Conservation (phyloP, 2,113 vertebrate genomes). For the Struthio camelus region DNA sequence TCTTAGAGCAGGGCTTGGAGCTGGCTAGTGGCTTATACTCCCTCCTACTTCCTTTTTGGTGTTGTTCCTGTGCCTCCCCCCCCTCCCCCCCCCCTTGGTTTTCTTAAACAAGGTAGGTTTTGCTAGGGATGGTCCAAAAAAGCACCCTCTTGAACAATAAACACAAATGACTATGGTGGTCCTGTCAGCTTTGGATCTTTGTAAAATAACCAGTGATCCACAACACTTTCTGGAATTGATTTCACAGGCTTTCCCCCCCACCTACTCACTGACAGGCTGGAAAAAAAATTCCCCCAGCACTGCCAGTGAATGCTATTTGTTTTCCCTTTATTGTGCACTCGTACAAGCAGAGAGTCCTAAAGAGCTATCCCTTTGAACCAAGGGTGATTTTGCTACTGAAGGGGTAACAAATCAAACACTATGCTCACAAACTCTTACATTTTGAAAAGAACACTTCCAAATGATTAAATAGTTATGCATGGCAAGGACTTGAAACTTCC, state of each 20-base stretch:
- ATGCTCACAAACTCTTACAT: constrained; percentile 63
- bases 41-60: neutral
- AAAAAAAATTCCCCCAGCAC: neutral
- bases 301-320: neutral
- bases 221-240: constrained; percentile 70
- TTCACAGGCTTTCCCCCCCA: constrained; percentile 54
- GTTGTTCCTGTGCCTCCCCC: neutral
- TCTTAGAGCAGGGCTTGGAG: neutral
- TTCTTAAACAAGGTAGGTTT: constrained; percentile 23
- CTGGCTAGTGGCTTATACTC: constrained; percentile 27
- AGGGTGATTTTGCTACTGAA: constrained; percentile 33
- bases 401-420: constrained; percentile 68
- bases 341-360: neutral
- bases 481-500: constrained; percentile 56
- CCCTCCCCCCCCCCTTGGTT: neutral
- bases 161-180: constrained; percentile 84
- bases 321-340: constrained; percentile 14
- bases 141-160: constrained; percentile 86
- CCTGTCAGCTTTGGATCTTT: constrained; percentile 80
- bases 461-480: constrained; percentile 69
- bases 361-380: neutral
- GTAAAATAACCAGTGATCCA: constrained; percentile 80
- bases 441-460: constrained; percentile 74
- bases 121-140: constrained; percentile 73
- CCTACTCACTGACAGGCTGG: neutral